Percentiles rank a stretch among this genome's conserved stretches.
Conservation (phyloP, 2,797 vertebrate genomes). For the Betta splendens region DNA sequence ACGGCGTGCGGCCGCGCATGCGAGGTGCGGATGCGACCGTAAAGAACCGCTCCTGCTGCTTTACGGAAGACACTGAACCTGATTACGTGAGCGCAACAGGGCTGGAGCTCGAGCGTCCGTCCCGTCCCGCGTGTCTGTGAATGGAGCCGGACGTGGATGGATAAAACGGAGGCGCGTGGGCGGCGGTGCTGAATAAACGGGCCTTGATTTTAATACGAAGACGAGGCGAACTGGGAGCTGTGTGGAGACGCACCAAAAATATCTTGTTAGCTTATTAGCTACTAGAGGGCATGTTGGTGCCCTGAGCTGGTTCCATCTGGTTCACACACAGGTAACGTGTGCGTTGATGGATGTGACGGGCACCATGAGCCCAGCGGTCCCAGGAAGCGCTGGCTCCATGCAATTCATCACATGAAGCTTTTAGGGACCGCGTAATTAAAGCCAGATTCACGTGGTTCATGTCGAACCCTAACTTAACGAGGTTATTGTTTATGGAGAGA, state of each 20-base stretch:
- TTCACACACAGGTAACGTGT: slow-evolving; percentile 28
- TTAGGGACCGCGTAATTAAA: slow-evolving; percentile 27
- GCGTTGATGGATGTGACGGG: slow-evolving; percentile 26
- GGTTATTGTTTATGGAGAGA: too few species aligned
- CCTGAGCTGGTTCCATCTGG: slow-evolving; percentile 42
- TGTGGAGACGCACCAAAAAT: slow-evolving; percentile 34
- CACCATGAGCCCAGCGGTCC: slow-evolving; percentile 34
- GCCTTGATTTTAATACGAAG: slow-evolving; percentile 51
- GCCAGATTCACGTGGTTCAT: neutral
- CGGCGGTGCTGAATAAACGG: slow-evolving; percentile 59
- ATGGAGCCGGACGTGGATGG: slow-evolving; percentile 64
- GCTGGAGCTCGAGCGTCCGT: slow-evolving; percentile 25
- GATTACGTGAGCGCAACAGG: slow-evolving; percentile 28
- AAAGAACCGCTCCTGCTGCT: slow-evolving; percentile 20
- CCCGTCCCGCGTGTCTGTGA: slow-evolving; percentile 62
- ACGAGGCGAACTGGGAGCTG: slow-evolving; percentile 40
- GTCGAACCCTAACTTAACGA: too few species aligned
- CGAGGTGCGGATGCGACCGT: slow-evolving; percentile 20
- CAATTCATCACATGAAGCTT: slow-evolving; percentile 54
- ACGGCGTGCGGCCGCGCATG: slow-evolving; percentile 23
- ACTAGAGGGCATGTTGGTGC: slow-evolving; percentile 23
- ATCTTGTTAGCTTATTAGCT: slow-evolving; percentile 33
- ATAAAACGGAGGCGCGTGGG: slow-evolving; percentile 58
- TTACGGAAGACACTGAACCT: slow-evolving; percentile 6
- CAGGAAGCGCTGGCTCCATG: slow-evolving; percentile 54